Evolutionary conservation across 1,140 invertebrate genomes (phyloP), one percentile per base, ranked within the genome.

Genomic region (Caenorhabditis tropicalis): DNA sequence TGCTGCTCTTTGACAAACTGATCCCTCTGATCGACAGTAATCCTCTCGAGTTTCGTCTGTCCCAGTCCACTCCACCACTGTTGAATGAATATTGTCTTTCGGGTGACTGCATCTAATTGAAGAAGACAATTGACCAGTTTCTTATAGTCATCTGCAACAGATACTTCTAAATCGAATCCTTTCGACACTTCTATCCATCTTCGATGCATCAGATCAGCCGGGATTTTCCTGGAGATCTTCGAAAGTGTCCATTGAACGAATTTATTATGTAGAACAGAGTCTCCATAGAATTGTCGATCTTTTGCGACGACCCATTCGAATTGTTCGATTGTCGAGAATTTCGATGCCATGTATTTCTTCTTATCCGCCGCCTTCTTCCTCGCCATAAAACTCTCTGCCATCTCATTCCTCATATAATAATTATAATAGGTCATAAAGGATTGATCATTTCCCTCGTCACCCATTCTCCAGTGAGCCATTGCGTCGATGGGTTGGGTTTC

Each of bases 61-160:
- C 86, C 86, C 29, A 87, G 46, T 31, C 80, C 70, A 65, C 53
- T 87, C 86, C 86, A 87, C 79, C 86, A 86, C 2, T 82, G 81
- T 27, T 24, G 53, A 53, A 82, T 74, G 29, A 65, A 83, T 48
- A 82, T 51, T 16, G 36, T 60, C 56, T 51, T 83, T 49, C 43
- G 43, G 2, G 12, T 24, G 1, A 12, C 56, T 15, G 24, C 82
- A 16, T 58, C 58, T 27, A 60, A 46, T 27, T 51, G 16, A 2
- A 70, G 21, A 24, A 70, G 60, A 49, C 39, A 74, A 1, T 19
- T 53, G 24, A 21, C 29, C 1, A 53, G 29, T 36, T 81, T 51
- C 48, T 81, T 51, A 36, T 21, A 74, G n/a, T 74, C 36, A 2
- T 74, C 65, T 43, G 65, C 65, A 0, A 74, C 36, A 27, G 36